A percentile compares a stretch with the other conserved stretches of the same genome.
These are phyloP conservation scores for Loriculus beryllinus DNA, from an alignment of 2,797 vertebrate genomes.

Conservation along the genomic window DNA sequence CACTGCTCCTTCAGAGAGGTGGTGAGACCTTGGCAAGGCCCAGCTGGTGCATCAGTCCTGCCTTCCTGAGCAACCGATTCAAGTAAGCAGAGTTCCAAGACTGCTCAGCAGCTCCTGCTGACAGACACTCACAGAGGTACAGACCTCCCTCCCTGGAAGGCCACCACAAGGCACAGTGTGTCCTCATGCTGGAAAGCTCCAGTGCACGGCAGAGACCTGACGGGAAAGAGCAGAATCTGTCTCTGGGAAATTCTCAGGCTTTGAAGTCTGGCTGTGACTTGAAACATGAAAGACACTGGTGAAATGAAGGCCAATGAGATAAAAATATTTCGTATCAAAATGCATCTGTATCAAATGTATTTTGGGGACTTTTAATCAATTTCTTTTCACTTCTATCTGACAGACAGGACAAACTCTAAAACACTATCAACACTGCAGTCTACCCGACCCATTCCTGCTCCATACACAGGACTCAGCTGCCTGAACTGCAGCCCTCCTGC, in stretches of 20 bases:
- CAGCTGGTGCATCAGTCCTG: background rate
- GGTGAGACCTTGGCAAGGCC: background rate
- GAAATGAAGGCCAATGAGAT: background rate
- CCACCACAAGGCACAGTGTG: background rate
- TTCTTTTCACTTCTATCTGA: background rate
- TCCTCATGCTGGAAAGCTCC: background rate
- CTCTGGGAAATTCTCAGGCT: background rate
- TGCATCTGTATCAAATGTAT: background rate
- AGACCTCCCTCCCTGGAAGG: background rate
- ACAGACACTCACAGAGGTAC: background rate
- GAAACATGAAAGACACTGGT: background rate
- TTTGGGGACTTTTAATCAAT: background rate
- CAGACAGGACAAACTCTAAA: background rate
- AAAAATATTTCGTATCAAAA: background rate
- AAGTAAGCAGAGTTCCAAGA: background rate
- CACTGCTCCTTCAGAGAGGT: background rate
- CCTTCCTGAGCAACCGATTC: accelerated
- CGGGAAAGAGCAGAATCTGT: background rate
- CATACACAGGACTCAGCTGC: background rate
- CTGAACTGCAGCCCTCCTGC: background rate
- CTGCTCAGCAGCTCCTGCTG: background rate
- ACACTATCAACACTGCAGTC: background rate
- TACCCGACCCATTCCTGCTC: background rate
- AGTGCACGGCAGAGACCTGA: background rate
- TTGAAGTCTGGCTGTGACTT: background rate